Percentiles rank a stretch among this genome's conserved stretches.
These are phyloP conservation scores for Micromys minutus DNA, from an alignment of 2,113 vertebrate genomes.

Conservation along the genomic window DNA sequence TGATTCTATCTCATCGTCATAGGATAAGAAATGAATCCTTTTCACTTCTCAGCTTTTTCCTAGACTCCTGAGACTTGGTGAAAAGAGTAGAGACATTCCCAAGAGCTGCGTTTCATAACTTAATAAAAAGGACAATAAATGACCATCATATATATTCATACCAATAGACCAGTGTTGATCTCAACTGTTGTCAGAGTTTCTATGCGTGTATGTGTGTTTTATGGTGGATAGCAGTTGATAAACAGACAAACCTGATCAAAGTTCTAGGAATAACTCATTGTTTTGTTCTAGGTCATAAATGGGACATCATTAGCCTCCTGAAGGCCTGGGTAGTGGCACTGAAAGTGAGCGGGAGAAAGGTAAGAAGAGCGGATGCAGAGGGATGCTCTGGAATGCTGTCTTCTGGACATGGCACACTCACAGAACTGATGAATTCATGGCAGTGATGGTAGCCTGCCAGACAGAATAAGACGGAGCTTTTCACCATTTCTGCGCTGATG, in stretches of 20 bases:
- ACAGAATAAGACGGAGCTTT: too few relatives aligned
- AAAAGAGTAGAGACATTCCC: not conserved
- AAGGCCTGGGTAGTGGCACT: too few relatives aligned
- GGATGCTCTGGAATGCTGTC: not conserved
- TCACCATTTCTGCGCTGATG: not conserved
- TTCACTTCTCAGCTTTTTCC: not conserved
- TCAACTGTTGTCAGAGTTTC: not conserved
- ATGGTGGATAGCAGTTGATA: not conserved
- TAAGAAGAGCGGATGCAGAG: not conserved
- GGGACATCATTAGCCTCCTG: too few relatives aligned
- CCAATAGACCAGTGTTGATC: not conserved
- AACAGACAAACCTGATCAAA: not conserved
- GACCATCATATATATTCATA: not conserved
- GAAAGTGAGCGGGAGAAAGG: not conserved
- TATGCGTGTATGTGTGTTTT: not conserved
- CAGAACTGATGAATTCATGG: too few relatives aligned
- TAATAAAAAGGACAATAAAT: not conserved
- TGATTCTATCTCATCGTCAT: slow-evolving; percentile 24
- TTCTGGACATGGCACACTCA: not conserved
- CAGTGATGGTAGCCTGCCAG: too few relatives aligned
- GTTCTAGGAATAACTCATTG: not conserved
- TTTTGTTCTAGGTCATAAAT: not conserved
- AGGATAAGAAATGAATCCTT: not conserved
- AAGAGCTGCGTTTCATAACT: not conserved
- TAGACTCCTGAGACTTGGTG: not conserved